A percentile compares a stretch with the other conserved stretches of the same genome.
These are phyloP conservation scores for Apteryx owenii DNA, from an alignment of 2,113 vertebrate genomes.

Conservation along the genomic window DNA sequence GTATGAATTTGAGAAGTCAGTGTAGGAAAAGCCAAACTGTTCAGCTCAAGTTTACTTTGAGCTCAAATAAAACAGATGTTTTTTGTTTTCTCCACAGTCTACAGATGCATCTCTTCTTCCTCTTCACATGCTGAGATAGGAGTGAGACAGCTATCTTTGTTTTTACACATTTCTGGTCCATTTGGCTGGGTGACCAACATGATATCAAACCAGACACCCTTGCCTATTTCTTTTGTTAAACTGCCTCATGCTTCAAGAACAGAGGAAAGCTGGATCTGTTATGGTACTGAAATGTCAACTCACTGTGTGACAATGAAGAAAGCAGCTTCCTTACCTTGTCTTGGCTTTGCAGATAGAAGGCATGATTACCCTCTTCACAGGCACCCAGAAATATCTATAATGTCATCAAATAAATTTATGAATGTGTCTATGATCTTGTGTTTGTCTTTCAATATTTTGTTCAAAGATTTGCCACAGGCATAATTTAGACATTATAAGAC, in stretches of 20 bases:
- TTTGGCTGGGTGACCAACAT: neutral
- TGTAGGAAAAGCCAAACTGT: neutral
- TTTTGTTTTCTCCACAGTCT: neutral
- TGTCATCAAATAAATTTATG: neutral
- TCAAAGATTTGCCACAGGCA: neutral
- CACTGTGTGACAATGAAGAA: neutral
- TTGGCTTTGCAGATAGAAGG: neutral
- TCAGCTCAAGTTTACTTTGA: neutral
- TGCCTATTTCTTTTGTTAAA: neutral
- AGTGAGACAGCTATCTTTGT: neutral
- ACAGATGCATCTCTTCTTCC: neutral
- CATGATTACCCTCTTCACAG: neutral
- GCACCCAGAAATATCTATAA: neutral
- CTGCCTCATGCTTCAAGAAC: neutral
- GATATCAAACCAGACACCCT: neutral
- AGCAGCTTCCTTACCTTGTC: neutral
- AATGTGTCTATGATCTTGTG: neutral
- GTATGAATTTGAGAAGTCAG: neutral
- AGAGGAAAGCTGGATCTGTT: neutral
- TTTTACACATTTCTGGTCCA: neutral
- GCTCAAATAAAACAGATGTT: neutral
- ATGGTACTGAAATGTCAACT: neutral
- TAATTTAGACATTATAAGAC: neutral
- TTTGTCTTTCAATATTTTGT: neutral
- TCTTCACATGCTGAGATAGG: neutral